These are phyloP conservation scores for Catharus ustulatus DNA, from an alignment of 2,797 vertebrate species.

Conservation along the genomic window DNA sequence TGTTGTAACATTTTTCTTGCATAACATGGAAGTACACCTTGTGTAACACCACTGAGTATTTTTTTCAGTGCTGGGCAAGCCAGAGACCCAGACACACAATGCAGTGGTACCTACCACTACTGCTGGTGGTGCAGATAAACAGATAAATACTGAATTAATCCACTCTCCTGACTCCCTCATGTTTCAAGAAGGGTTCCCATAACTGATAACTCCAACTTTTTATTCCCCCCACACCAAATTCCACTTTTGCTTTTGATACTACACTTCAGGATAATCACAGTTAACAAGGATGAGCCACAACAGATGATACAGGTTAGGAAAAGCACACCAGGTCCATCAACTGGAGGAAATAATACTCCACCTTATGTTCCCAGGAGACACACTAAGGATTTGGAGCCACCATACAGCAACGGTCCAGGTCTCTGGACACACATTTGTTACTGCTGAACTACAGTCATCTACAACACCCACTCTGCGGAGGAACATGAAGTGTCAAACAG, in stretches of 20 bases:
- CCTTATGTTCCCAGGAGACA: not conserved
- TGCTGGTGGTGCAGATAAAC: not conserved
- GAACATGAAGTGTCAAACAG: not conserved
- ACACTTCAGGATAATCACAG: not conserved
- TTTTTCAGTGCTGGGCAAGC: not conserved
- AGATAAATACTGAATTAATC: not conserved
- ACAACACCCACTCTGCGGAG: rapidly evolving
- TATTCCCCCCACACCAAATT: not conserved
- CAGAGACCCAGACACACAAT: not conserved
- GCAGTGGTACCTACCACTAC: not conserved
- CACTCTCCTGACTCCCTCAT: not conserved
- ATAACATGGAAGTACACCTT: not conserved
- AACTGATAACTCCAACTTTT: not conserved
- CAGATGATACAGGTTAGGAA: not conserved
- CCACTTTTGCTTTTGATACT: not conserved
- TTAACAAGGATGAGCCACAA: not conserved
- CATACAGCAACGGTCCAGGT: too few relatives aligned
- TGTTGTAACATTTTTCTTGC: constrained; percentile 15
- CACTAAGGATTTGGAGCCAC: not conserved
- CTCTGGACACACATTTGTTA: not conserved
- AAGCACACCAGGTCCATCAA: not conserved
- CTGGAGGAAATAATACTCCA: not conserved
- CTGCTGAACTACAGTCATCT: rapidly evolving
- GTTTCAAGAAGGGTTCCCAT: rapidly evolving
- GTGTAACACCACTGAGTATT: not conserved